Evolutionary conservation across 2,888 invertebrate species (phyloP), one percentile per base, ranked within the genome.

Genomic region (Tolmerus cingulatus): DNA sequence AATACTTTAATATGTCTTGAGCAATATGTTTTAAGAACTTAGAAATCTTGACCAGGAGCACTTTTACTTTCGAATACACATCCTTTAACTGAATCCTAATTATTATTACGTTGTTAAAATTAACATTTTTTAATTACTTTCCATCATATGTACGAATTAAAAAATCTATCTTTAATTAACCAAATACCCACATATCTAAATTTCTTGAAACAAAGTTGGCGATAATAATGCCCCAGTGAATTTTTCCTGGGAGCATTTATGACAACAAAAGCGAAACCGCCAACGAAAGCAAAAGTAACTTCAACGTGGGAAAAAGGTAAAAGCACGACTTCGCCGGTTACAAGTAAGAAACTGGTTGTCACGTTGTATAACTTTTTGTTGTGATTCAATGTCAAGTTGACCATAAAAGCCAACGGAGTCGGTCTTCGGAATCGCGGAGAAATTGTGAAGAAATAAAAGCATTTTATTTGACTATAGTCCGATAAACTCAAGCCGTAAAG

Each of bases 361-460:
- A 66, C 77, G 40, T 77, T 77, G 77, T 37, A 34, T 77, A 77
- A 77, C 77, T 40, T 77, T 30, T 40, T 16, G 77, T 16, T 40
- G 14, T 40, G 77, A 77, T 77, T 77, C 77, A 77, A 77, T 77
- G 77, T 40, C 77, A 77, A 77, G 77, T 77, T 77, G 40, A 77
- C 77, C 16, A 77, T 77, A 77, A 77, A 77, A 34, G 37, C n/a
- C 37, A 40, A 8, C 76, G n/a, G 19, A 76, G 27, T 37, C n/a
- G 5, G 12, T 46, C 43, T 46, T 12, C n/a, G 9, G 77, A 16
- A 9, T 16, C 34, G 77, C 3, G 27, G 27, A 66, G 66, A 66
- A 66, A 66, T 66, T 27, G 27, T 66, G 27, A 12, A 66, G 27
- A 23, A 66, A 19, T 2, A 8, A 8, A 40, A 40, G 12, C 40